These are phyloP conservation scores for Drosophila ananassae DNA, from an alignment of 1,140 invertebrate genomes.

Conservation along the genomic window DNA sequence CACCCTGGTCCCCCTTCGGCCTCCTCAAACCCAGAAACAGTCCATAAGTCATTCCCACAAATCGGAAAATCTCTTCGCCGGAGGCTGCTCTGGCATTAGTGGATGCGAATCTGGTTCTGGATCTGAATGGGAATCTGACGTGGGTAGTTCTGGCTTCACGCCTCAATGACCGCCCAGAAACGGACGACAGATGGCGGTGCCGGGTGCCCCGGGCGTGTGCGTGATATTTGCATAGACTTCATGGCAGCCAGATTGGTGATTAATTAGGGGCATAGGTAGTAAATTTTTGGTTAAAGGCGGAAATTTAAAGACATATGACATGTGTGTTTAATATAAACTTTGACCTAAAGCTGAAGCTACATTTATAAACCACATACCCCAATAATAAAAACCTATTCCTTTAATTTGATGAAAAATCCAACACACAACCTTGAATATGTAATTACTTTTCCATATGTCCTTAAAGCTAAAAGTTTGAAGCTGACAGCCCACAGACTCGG, in stretches of 20 bases:
- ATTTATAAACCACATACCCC: background rate
- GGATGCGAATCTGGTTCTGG: conserved; percentile 11
- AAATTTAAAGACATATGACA: background rate
- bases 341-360: background rate
- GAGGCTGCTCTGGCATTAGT: conserved; percentile 32
- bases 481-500: conserved; percentile 17
- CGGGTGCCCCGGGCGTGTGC: conserved; percentile 33
- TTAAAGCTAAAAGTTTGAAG: conserved; percentile 24
- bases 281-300: conserved; percentile 10
- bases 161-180: conserved; percentile 41
- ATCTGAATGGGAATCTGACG: conserved; percentile 35
- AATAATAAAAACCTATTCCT: background rate
- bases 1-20: background rate
- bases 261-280: conserved; percentile 47
- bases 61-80: conserved; percentile 46
- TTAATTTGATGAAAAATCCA: background rate
- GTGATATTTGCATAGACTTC: conserved; percentile 54
- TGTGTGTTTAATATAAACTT: no score
- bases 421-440: conserved; percentile 1
- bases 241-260: conserved; percentile 47
- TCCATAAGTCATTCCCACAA: conserved; percentile 59
- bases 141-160: conserved; percentile 50
- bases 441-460: background rate
- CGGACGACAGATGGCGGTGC: conserved; percentile 37
- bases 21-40: conserved; percentile 15